These are phyloP conservation scores for Kryphioiulus occultus DNA, from an alignment of 2,888 invertebrate species.

Conservation along the genomic window DNA sequence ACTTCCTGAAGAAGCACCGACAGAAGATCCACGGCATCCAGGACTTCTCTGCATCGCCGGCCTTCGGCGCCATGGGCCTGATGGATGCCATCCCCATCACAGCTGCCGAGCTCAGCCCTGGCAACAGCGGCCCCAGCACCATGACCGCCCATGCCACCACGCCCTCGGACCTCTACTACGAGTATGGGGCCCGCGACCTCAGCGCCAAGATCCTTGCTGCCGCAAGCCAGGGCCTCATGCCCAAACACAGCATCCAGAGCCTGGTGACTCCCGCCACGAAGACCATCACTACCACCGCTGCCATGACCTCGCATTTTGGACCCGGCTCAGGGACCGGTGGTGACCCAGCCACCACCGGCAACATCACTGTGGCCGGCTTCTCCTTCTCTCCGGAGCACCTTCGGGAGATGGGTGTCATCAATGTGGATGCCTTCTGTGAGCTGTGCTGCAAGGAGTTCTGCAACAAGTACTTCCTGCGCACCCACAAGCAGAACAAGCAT, in stretches of 20 bases:
- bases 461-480: conserved; percentile 89
- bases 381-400: conserved; percentile 75
- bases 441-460: conserved; percentile 92
- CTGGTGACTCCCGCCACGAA: background rate
- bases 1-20: conserved; percentile 75
- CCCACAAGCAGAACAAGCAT: conserved; percentile 93
- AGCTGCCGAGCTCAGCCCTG: background rate
- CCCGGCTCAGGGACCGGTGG: conserved; percentile 13
- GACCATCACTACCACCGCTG: conserved; percentile 50
- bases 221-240: background rate
- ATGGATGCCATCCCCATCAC: conserved; percentile 25
- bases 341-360: background rate
- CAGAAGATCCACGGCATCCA: conserved; percentile 71
- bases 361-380: conserved; percentile 52
- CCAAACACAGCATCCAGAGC: conserved; percentile 50
- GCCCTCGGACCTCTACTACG: conserved; percentile 47
- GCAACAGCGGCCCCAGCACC: background rate
- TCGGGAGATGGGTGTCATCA: conserved; percentile 75
- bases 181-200: conserved; percentile 49
- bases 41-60: conserved; percentile 51
- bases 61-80: conserved; percentile 24
- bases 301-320: background rate
- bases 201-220: conserved; percentile 50
- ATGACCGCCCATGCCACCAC: background rate
- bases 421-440: conserved; percentile 87